A percentile compares a stretch with the other conserved stretches of the same genome.
Evolutionary conservation across 2,113 vertebrate species (phyloP).

Genomic region (Oncorhynchus tshawytscha): DNA sequence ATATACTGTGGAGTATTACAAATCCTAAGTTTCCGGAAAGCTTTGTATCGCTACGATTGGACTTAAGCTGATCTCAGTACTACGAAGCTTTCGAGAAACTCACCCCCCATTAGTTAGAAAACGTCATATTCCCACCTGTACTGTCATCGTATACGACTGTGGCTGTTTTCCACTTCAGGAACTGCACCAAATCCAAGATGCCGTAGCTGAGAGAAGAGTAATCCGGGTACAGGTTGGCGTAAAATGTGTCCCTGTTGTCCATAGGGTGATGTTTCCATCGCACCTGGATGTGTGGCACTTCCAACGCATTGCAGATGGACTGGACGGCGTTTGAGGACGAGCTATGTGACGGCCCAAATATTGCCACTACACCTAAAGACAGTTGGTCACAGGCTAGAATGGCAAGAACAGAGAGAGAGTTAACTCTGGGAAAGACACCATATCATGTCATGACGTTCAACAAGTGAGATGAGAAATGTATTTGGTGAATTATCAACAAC

Average conservation of each 20-base stretch:
- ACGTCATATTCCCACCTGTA: conserved; percentile 79
- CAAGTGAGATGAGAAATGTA: background rate
- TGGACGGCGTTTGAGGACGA: conserved; percentile 96
- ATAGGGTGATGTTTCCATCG: conserved; percentile 97
- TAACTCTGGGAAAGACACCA: background rate
- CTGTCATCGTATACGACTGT: conserved; percentile 98
- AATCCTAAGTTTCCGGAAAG: no score
- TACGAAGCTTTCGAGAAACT: no score
- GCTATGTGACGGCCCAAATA: conserved; percentile 96
- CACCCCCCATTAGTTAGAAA: no score
- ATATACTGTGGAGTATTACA: background rate
- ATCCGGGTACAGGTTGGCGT: conserved; percentile 96
- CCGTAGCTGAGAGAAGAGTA: conserved; percentile 97
- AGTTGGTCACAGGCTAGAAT: conserved; percentile 93
- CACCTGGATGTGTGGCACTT: conserved; percentile 96
- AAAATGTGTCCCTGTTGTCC: conserved; percentile 98
- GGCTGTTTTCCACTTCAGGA: conserved; percentile 95
- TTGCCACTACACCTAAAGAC: conserved; percentile 94
- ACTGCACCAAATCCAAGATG: conserved; percentile 96
- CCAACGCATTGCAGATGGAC: conserved; percentile 97
- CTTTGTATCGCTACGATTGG: no score
- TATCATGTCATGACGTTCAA: background rate
- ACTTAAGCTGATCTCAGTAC: background rate
- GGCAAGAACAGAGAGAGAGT: conserved; percentile 26
- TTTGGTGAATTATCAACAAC: background rate